Base-by-base conservation (phyloP, 2,113 vertebrate genomes). In the Pteropus alecto region DNA sequence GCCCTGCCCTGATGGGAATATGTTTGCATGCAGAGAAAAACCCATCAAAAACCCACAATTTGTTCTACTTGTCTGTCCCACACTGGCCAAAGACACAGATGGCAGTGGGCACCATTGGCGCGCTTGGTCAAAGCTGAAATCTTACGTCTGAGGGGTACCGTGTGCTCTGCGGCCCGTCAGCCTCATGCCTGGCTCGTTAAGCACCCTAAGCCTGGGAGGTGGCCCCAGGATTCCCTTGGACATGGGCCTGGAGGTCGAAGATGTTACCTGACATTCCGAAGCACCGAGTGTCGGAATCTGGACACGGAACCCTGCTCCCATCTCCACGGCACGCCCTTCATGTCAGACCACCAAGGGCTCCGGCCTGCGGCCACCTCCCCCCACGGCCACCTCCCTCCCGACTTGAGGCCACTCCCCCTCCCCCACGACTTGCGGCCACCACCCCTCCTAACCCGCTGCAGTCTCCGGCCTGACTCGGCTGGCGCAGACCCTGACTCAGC, bases 1-100 rank as follows among this genome's bases (percentile, higher is more conserved):
- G 13, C 46, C 85, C 70, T 19, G 28, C 12, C 28, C 41, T 4
- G 0, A 2, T 0, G 2, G 33, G 28, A 58, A 2, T 4, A 7
- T 10, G 26, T 6, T 15, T 15, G 21, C 58, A 24, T 6, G 15
- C 16, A 1, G 2, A 8, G 26, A 30, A 26, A 51, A 15, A 28
- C 15, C 7, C 48, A 13, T 0, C 11, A 0, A 19, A 28, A 43
- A 28, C 30, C 43, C 14, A 13, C 12, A 1, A 26, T 35, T n/a
- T 12, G 30, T n/a, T 7, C 18, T 58, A 22, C 60, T 58, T 5
- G 16, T 5, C 1, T 2, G 56, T 19, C 35, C 46, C 0, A 0
- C 30, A 1, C 3, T 10, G 38, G 48, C 74, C 15, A 43, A 7
- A 3, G 70, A 33, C 12, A 68, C 0, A 7, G 41, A 7, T 0